Evolutionary conservation across 1,140 invertebrate species (phyloP), one percentile per base, ranked within the genome.

Genomic region (Heliconius melpomene): DNA sequence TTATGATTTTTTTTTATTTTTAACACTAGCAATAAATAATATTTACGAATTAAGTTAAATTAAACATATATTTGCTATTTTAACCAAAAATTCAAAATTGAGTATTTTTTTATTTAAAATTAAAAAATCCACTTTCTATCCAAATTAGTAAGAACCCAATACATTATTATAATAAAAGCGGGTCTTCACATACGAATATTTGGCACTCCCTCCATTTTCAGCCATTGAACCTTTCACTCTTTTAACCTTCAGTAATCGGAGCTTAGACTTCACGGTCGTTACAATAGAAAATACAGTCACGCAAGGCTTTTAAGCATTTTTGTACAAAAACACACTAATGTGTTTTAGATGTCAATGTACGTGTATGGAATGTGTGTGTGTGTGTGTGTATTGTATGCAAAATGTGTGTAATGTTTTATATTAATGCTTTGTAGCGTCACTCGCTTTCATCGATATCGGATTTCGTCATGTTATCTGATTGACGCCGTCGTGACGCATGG

Each of bases 211-310:
- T 60, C 57, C 74, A 52, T 71, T 71, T 80, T 80, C 74, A 76
- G 79, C 32, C 79, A 52, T 66, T 80, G 79, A 80, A 74, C 79
- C 74, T 76, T 80, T 80, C 40, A 79, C 78, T 57, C 74, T 80
- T 80, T 80, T 74, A 80, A 80, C 79, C 79, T 79, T 76, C 46
- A n/a, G 57, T 57, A 76, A 52, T 66, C 46, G n/a, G 78, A 74
- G 50, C 40, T 71, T 73, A 66, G 74, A 38, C 52, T 71, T 71
- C 29, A 16, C 66, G 52, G 50, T 71, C 74, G 32, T 79, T 77
- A 80, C 40, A 72, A 71, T 29, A 23, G 29, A 75, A 76, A 76
- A 70, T 75, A 76, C 7, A 57, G 38, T 46, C 75, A 77, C 66
- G 66, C 75, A 32, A 77, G 46, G 13, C 75, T 26, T 71, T 77